Base-by-base conservation (phyloP, 2,888 invertebrate genomes). In the Clostera curtula region DNA sequence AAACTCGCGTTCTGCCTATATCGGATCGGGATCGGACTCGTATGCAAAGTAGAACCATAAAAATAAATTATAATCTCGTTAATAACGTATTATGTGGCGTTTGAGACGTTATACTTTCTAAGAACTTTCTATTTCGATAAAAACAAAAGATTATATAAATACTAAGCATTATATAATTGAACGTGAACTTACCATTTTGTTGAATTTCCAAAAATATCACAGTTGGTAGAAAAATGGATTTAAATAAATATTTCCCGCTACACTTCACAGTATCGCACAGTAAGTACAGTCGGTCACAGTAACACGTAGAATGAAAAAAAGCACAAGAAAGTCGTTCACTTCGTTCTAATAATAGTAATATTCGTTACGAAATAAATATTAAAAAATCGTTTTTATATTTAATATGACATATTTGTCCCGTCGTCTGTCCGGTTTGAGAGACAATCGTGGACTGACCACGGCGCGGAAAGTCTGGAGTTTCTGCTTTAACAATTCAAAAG, bases 381-480 rank as follows among this genome's bases (percentile, higher is more conserved):
- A 53, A 49, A 53, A 48, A 49, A 46, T 39, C 43, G 47, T 50
- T 43, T 46, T 34, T 11, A 32, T 40, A 35, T 47, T 56, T 43
- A 45, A 15, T 10, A 18, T 36, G 31, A 40, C 47, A 71, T 66
- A 45, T 52, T 62, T 55, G 73, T 70, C 76, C 69, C 64, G 50
- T 62, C 73, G 82, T 71, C 80, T 75, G 75, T 69, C 70, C 52
- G 53, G 48, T 36, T 47, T 49, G 70, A 67, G 55, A 73, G 80
- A 77, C 80, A 71, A 73, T 70, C 61, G 69, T 69, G 74, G 77
- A 83, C 82, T 83, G 77, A 62, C 58, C 55, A 56, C 35, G 46
- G 43, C 50, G 35, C 64, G 63, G 66, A 73, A 75, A 75, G 70
- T 66, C 48, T 48, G 48, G 43, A 38, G 57, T 58, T 59, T 56